phyloP scores from a whole-genome alignment of 2,113 vertebrate species.

The Phylloscopus trochilus region DNA sequence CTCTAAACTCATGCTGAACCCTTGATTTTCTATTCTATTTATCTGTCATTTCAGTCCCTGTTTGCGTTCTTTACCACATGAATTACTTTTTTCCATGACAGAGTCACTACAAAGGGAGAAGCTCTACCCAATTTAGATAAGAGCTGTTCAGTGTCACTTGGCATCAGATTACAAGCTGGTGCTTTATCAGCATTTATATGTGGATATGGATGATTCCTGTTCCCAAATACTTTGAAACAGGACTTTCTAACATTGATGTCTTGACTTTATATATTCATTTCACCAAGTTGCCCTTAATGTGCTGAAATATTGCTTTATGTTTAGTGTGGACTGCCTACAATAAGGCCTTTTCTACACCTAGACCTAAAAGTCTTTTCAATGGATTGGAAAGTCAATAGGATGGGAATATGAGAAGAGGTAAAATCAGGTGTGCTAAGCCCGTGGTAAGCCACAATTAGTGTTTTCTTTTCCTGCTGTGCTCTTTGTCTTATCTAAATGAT shows the following conservation, averaged over 20 bases:
- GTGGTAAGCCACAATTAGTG: neutral
- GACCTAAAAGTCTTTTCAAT: neutral
- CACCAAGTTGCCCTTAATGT: neutral
- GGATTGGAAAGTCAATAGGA: neutral
- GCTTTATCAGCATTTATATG: neutral
- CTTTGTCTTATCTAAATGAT: neutral
- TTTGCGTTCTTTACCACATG: neutral
- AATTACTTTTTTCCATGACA: neutral
- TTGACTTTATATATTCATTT: neutral
- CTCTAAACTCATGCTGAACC: neutral
- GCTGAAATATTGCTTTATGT: neutral
- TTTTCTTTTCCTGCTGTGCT: neutral
- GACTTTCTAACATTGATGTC: neutral
- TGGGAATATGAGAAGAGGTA: neutral
- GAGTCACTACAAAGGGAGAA: neutral
- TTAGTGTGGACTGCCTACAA: neutral
- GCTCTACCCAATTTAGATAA: neutral
- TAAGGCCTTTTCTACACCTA: neutral
- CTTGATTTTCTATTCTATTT: neutral
- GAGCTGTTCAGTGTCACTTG: neutral
- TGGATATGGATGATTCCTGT: neutral
- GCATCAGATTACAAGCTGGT: neutral
- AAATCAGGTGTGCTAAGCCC: neutral
- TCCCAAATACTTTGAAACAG: neutral
- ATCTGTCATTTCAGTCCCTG: neutral